Evolutionary conservation across 92 coral and sea anemone species (phyloP).

Genomic region (Scolanthus callimorphus): DNA sequence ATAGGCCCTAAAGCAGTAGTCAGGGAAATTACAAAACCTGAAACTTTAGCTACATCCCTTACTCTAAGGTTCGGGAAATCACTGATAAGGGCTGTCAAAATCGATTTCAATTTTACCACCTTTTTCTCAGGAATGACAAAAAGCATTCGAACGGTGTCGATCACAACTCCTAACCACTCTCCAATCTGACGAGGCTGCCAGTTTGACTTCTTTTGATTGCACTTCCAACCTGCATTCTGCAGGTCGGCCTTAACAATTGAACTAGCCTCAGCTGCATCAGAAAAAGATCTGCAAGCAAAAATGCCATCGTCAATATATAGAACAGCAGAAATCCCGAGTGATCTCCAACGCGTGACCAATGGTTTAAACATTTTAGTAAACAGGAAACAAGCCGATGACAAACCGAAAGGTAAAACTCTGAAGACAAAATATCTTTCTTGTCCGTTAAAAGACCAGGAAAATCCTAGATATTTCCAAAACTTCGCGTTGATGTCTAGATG

Average conservation of each 20-base stretch:
- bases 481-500: too few species aligned
- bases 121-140: conserved; percentile 37
- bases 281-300: too few species aligned
- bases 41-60: conserved; percentile 37
- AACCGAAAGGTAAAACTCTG: too few species aligned
- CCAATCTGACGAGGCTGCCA: conserved; percentile 48
- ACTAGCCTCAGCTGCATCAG: conserved; percentile 46
- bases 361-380: conserved; percentile 53
- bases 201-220: conserved; percentile 43
- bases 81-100: conserved; percentile 5
- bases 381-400: conserved; percentile 53
- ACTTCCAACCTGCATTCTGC: conserved; percentile 18
- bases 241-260: conserved; percentile 41
- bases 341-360: conserved; percentile 43
- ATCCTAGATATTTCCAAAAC: too few species aligned
- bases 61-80: conserved; percentile 42
- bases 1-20: conserved; percentile 23
- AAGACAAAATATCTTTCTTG: too few species aligned
- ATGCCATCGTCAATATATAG: conserved; percentile 54
- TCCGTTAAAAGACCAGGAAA: too few species aligned
- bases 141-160: conserved; percentile 23
- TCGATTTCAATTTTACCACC: conserved; percentile 20
- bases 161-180: conserved; percentile 36
- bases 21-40: conserved; percentile 32
- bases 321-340: conserved; percentile 9